Evolutionary conservation across 2,113 vertebrate species (phyloP), one percentile per base, ranked within the genome.

Genomic region (Heterocephalus glaber): DNA sequence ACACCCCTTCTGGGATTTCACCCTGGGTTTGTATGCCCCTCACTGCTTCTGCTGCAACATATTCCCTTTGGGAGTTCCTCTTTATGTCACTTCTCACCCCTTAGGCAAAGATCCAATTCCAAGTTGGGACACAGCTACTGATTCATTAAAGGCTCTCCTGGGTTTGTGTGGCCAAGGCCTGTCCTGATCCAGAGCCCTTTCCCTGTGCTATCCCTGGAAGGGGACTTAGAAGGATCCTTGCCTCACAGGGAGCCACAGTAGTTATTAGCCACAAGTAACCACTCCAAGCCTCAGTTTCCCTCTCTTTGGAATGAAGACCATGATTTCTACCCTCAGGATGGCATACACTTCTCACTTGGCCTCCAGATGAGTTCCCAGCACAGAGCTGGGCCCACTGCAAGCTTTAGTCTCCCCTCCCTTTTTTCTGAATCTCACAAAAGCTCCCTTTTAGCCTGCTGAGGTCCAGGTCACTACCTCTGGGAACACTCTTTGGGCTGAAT

Each of bases 101-200:
- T 87, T 68, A 94, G 44, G 76, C 85, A 86, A 84, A 52, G 58
- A 92, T 79, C 49, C 89, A 80, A 12, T 74, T 77, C 60, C 72
- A 80, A 80, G 74, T 72, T 47, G 76, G 52, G 63, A 60, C 92
- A 95, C 20, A 86, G 10, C 41, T 89, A 63, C 24, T 41, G n/a
- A 66, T 60, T 72, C n/a, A 63, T 20, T 77, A 11, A 60, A 86
- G 54, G 79, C 33, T 80, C 28, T 88, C 49, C 56, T 24, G n/a
- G 47, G 35, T 49, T 68, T 85, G 72, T 65, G 28, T 35, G 26
- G 52, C 38, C 61, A 79, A 49, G 41, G 26, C 54, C 65, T 66
- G 58, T 35, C 61, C 76, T 84, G 68, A 68, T 44, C 52, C 77
- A 74, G 10, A 84, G 35, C 30, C 58, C 88, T 47, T 33, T 28